A percentile compares a stretch with the other conserved stretches of the same genome.
Evolutionary conservation across 92 coral and sea anemone genomes (phyloP).

Genomic region (Epizoanthus fatuus): DNA sequence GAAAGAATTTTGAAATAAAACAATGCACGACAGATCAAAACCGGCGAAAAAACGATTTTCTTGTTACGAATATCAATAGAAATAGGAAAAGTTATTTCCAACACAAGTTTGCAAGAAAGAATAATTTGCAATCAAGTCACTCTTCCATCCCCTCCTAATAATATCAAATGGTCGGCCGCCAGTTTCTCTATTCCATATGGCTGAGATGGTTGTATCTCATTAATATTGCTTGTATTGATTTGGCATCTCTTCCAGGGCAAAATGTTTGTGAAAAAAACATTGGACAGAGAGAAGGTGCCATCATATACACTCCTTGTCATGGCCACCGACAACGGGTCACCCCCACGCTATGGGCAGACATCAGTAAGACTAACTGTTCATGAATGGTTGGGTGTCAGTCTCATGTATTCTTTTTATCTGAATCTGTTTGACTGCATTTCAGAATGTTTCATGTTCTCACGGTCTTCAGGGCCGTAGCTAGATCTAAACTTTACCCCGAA

Average conservation of each 20-base stretch:
- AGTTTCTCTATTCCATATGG: too few species aligned
- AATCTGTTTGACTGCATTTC: not conserved
- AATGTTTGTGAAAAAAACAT: conserved; percentile 73
- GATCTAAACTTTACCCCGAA: not conserved
- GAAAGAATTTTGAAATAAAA: too few species aligned
- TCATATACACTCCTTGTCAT: conserved; percentile 81
- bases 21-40: not conserved
- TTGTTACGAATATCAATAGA: too few species aligned
- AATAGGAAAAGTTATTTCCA: too few species aligned
- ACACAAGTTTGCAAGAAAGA: too few species aligned
- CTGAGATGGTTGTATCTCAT: not conserved
- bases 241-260: conserved; percentile 63
- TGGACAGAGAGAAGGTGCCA: conserved; percentile 82
- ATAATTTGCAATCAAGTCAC: too few species aligned
- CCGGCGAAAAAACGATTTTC: too few species aligned
- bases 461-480: not conserved
- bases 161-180: not conserved
- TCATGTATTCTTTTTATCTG: too few species aligned
- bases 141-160: not conserved
- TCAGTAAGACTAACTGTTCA: conserved; percentile 66
- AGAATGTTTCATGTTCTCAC: not conserved
- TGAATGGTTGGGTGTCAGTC: too few species aligned
- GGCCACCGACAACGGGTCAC: conserved; percentile 85
- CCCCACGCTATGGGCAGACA: conserved; percentile 89
- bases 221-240: not conserved